A percentile compares a stretch with the other conserved stretches of the same genome.
Conservation (phyloP, 2,888 invertebrate species). For the Caenorhabditis angaria region DNA sequence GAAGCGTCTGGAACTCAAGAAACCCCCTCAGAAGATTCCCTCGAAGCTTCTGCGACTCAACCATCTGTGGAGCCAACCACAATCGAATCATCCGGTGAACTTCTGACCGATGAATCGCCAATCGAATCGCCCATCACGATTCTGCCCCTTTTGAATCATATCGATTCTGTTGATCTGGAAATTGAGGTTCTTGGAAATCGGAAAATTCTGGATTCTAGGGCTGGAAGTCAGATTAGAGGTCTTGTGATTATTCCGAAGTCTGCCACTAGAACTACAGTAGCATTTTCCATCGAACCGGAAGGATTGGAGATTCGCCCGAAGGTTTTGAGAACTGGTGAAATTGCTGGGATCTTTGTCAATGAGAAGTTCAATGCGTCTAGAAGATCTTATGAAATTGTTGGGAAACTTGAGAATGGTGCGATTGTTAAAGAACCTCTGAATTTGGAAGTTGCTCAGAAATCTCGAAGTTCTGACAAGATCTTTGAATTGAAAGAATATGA, state of each 20-base stretch:
- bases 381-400: conserved; percentile 17
- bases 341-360: conserved; percentile 13
- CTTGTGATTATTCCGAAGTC: background rate
- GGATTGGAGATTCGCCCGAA: conserved; percentile 17
- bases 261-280: background rate
- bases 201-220: background rate
- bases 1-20: too few species aligned
- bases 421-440: conserved; percentile 12
- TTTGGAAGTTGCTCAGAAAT: background rate
- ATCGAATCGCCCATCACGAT: conserved; percentile 27
- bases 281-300: conserved; percentile 21
- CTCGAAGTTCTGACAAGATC: conserved; percentile 3
- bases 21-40: background rate
- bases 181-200: background rate
- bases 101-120: background rate
- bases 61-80: conserved; percentile 5
- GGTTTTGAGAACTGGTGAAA: background rate
- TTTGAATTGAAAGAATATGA: conserved; percentile 19
- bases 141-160: conserved; percentile 16
- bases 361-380: background rate
- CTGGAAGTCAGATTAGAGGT: conserved; percentile 5
- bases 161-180: background rate
- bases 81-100: conserved; percentile 3
- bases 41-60: background rate
- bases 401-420: conserved; percentile 7